phyloP scores from a whole-genome alignment of 2,888 invertebrate genomes.

The Apantesis nais region DNA sequence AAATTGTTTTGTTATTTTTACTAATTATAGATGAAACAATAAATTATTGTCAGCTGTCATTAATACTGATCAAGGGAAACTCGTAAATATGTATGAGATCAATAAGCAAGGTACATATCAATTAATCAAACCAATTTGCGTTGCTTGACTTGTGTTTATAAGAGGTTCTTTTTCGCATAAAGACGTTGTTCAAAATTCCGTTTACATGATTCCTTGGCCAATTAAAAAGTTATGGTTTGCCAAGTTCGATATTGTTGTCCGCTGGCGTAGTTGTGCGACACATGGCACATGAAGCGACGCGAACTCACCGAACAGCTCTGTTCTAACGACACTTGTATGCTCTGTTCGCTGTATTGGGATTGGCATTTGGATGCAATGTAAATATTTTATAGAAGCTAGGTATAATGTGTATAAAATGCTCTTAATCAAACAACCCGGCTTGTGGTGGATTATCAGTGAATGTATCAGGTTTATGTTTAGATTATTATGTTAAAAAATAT shows the following conservation, averaged over 20 bases:
- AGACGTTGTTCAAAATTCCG: conserved; percentile 80
- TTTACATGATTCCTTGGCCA: conserved; percentile 51
- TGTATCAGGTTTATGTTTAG: conserved; percentile 30
- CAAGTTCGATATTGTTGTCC: conserved; percentile 53
- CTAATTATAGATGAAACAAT: conserved; percentile 59
- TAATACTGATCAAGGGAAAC: conserved; percentile 48
- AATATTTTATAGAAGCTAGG: conserved; percentile 58
- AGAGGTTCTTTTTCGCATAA: conserved; percentile 82
- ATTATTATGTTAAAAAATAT: conserved; percentile 26
- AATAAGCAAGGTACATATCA: conserved; percentile 79
- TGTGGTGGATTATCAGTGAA: conserved; percentile 40
- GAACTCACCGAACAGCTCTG: conserved; percentile 35
- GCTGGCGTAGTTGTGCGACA: conserved; percentile 48
- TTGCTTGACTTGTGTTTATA: conserved; percentile 51
- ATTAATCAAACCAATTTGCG: conserved; percentile 63
- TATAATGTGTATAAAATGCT: conserved; percentile 58
- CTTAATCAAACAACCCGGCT: conserved; percentile 44
- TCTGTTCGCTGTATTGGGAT: conserved; percentile 45
- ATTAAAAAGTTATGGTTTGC: conserved; percentile 56
- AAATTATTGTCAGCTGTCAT: conserved; percentile 61
- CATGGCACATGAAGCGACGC: conserved; percentile 59
- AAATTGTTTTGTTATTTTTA: conserved; percentile 74
- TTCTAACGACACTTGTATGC: conserved; percentile 12
- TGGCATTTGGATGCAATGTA: conserved; percentile 52
- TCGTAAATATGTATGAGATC: conserved; percentile 56